phyloP scores from a whole-genome alignment of 2,888 invertebrate species.

The Onchidella celtica region DNA sequence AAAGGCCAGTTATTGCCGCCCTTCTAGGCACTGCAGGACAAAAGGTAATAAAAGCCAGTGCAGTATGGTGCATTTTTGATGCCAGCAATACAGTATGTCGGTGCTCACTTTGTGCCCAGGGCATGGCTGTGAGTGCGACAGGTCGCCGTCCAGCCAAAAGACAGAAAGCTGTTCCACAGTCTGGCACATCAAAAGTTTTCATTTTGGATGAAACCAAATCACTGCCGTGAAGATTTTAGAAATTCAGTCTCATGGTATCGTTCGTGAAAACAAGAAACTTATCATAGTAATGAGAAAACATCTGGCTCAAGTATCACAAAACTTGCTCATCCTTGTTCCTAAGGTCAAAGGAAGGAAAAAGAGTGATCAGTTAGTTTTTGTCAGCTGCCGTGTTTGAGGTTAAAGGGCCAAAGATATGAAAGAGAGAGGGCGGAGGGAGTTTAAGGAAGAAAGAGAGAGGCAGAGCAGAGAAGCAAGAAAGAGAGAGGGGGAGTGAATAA shows the following conservation, averaged over 20 bases:
- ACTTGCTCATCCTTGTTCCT: background rate
- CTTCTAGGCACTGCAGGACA: no score
- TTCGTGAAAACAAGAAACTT: background rate
- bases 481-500: background rate
- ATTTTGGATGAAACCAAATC: no score
- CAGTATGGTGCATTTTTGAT: no score
- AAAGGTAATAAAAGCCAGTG: no score
- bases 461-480: background rate
- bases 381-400: background rate
- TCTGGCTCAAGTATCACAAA: background rate
- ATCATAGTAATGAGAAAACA: background rate
- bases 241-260: background rate
- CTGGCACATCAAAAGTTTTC: no score
- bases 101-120: no score
- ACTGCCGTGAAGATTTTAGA: background rate
- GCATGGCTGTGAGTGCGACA: no score
- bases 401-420: background rate
- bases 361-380: background rate
- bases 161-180: no score
- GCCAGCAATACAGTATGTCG: no score
- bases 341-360: background rate
- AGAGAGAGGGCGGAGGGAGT: no score
- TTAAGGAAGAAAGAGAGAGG: background rate
- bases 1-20: no score
- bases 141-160: no score